These are phyloP conservation scores for Varanus komodoensis DNA, from an alignment of 2,113 vertebrate species.

Conservation along the genomic window DNA sequence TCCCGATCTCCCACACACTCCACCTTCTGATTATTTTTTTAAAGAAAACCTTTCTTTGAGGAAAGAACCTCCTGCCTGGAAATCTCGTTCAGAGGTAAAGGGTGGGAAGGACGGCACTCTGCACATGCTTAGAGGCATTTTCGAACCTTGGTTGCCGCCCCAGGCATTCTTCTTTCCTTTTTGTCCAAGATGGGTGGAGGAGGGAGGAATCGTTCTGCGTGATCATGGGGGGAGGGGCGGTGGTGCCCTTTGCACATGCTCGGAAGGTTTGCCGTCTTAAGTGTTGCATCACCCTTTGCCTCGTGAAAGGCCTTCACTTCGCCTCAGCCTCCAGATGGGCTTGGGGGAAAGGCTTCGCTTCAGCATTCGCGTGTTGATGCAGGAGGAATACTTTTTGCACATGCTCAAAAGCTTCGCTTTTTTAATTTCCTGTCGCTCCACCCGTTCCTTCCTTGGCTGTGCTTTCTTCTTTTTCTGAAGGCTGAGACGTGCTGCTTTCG, in stretches of 20 bases:
- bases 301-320: neutral
- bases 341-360: neutral
- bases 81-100: neutral
- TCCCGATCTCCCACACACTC: too few species aligned
- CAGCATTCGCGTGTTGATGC: too few species aligned
- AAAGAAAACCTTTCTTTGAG: neutral
- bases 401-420: neutral
- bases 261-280: neutral
- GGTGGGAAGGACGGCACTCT: neutral
- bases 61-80: neutral
- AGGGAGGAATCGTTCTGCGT: neutral
- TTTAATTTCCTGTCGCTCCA: neutral
- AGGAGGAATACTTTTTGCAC: neutral
- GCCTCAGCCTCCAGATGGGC: neutral
- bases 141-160: neutral
- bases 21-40: neutral
- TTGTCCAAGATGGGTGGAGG: neutral
- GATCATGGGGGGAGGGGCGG: neutral
- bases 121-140: constrained; percentile 34
- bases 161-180: neutral
- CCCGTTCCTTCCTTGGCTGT: neutral
- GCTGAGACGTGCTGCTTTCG: neutral
- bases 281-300: neutral
- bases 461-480: neutral
- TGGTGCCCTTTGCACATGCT: constrained; percentile 32